Conservation (phyloP, 2,797 vertebrate species). For the Acipenser ruthenus region DNA sequence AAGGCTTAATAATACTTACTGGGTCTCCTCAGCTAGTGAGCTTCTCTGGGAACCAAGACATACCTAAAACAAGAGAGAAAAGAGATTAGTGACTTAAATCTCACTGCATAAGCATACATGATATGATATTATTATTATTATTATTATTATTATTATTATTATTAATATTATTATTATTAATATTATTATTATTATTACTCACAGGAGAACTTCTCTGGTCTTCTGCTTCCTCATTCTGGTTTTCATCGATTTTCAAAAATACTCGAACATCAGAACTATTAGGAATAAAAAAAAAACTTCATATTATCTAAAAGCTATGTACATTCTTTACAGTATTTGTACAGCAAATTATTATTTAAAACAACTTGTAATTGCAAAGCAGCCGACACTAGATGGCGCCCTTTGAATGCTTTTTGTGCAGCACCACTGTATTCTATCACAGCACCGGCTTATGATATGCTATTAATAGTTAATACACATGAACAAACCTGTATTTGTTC, state of each 20-base stretch:
- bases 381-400: neutral
- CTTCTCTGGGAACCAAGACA: conserved; percentile 39
- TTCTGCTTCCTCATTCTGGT: conserved; percentile 53
- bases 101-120: neutral
- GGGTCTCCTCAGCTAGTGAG: conserved; percentile 59
- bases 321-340: neutral
- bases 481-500: too few relatives aligned
- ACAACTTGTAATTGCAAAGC: neutral
- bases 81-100: conserved; percentile 2
- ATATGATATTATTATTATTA: neutral
- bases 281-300: neutral
- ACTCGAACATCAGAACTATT: conserved; percentile 54
- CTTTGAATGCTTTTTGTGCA: neutral
- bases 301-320: neutral
- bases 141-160: neutral
- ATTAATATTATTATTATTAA: neutral
- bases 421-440: too few relatives aligned
- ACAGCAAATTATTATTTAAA: neutral
- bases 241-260: conserved; percentile 64
- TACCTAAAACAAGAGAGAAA: conserved; percentile 29
- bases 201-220: conserved; percentile 27
- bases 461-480: too few relatives aligned
- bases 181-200: neutral
- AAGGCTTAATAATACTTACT: conserved; percentile 44
- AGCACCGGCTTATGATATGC: too few relatives aligned